Percentiles rank a stretch among this genome's conserved stretches.
Conservation (phyloP, 2,797 vertebrate genomes). For the Aplochiton taeniatus region DNA sequence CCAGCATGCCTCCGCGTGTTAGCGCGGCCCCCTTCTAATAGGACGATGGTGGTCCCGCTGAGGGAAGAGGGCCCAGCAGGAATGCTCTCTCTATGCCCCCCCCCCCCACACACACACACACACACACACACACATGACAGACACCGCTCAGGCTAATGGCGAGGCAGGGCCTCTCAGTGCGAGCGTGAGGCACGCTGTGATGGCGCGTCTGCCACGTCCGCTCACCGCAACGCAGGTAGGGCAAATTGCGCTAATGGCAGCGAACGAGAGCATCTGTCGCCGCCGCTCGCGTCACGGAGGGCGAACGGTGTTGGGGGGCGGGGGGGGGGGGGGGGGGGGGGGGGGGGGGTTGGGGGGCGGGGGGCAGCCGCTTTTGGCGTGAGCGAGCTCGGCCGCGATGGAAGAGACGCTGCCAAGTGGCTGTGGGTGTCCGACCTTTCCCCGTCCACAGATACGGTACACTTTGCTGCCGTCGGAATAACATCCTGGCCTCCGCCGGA, state of each 20-base stretch:
- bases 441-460: constrained; percentile 47
- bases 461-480: constrained; percentile 49
- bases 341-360: too few species aligned
- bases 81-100: constrained; percentile 13
- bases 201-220: constrained; percentile 48
- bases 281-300: constrained; percentile 15
- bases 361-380: too few species aligned
- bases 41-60: constrained; percentile 5
- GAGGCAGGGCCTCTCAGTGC: constrained; percentile 28
- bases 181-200: constrained; percentile 46
- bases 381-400: too few species aligned
- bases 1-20: not conserved
- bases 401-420: constrained; percentile 29
- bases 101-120: too few species aligned
- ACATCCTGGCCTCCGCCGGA: constrained; percentile 51
- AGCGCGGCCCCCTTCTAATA: not conserved
- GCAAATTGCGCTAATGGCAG: constrained; percentile 54
- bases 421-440: constrained; percentile 40
- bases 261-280: constrained; percentile 27
- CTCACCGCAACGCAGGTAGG: constrained; percentile 37
- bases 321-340: too few species aligned
- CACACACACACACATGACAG: too few species aligned
- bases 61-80: constrained; percentile 8
- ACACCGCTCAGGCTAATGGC: too few species aligned
- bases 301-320: not conserved